phyloP scores from a whole-genome alignment of 2,113 vertebrate species.

The Aplodontia rufa region DNA sequence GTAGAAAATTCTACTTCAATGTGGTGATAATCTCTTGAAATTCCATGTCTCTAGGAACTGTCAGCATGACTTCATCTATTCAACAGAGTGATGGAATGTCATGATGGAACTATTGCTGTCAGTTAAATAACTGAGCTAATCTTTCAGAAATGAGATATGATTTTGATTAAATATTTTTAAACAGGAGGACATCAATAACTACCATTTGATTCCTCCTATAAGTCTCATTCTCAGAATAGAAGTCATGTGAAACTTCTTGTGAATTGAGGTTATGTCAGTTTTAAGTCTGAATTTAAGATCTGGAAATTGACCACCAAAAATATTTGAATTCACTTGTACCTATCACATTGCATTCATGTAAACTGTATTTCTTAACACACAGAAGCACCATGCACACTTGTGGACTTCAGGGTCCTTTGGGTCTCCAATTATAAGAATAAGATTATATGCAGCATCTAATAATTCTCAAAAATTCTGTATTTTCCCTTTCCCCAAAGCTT shows the following conservation, averaged over 20 bases:
- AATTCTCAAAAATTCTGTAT: background rate
- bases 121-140: background rate
- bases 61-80: background rate
- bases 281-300: background rate
- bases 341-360: rapidly evolving
- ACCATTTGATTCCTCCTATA: background rate
- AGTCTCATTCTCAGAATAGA: background rate
- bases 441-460: background rate
- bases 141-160: background rate
- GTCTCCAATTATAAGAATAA: background rate
- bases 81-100: too few relatives aligned
- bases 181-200: background rate
- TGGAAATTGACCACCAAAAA: background rate
- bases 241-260: background rate
- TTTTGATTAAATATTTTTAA: background rate
- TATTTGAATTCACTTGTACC: background rate
- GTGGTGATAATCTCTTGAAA: background rate
- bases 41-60: background rate
- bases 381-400: background rate
- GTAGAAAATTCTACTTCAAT: background rate
- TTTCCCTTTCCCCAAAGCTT: background rate
- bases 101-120: background rate
- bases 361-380: background rate
- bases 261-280: background rate
- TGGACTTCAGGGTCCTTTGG: background rate